Percentiles rank a stretch among this genome's conserved stretches.
phyloP scores from a whole-genome alignment of 2,888 invertebrate species.

The Pyrrhia umbra region DNA sequence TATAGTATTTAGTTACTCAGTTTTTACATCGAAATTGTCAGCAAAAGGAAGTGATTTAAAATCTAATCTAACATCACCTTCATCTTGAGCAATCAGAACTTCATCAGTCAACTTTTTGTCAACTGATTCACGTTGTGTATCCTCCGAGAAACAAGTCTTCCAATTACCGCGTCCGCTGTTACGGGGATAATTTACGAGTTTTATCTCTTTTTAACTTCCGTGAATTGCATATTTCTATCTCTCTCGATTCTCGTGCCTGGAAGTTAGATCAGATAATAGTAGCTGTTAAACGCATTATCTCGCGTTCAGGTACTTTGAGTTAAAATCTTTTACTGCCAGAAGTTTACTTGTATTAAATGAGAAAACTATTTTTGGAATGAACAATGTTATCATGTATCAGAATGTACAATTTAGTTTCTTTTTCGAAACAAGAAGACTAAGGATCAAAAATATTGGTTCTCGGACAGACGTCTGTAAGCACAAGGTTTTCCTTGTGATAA shows the following conservation, averaged over 20 bases:
- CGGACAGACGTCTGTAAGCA: conserved; percentile 6
- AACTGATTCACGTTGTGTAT: conserved; percentile 44
- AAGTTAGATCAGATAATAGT: conserved; percentile 33
- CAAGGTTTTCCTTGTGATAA: neutral
- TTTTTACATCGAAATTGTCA: conserved; percentile 29
- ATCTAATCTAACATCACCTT: conserved; percentile 37
- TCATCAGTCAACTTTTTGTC: conserved; percentile 58
- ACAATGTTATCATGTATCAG: neutral
- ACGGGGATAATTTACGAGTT: conserved; percentile 36
- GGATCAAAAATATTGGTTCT: neutral
- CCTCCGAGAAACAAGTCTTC: conserved; percentile 50
- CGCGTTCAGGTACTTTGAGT: conserved; percentile 21
- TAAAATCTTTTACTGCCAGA: conserved; percentile 14
- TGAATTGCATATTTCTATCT: conserved; percentile 13
- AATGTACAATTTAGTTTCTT: neutral
- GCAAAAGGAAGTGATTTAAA: conserved; percentile 48
- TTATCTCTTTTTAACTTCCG: conserved; percentile 21
- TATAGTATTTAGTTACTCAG: conserved; percentile 17
- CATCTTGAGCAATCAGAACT: conserved; percentile 44
- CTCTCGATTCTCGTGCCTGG: conserved; percentile 12
- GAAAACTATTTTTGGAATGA: neutral
- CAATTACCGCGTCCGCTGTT: conserved; percentile 62
- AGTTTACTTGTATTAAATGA: conserved; percentile 12
- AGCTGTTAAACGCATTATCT: conserved; percentile 29
- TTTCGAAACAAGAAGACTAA: neutral